These are phyloP conservation scores for Oncorhynchus nerka DNA, from an alignment of 2,113 vertebrate species.

Conservation along the genomic window DNA sequence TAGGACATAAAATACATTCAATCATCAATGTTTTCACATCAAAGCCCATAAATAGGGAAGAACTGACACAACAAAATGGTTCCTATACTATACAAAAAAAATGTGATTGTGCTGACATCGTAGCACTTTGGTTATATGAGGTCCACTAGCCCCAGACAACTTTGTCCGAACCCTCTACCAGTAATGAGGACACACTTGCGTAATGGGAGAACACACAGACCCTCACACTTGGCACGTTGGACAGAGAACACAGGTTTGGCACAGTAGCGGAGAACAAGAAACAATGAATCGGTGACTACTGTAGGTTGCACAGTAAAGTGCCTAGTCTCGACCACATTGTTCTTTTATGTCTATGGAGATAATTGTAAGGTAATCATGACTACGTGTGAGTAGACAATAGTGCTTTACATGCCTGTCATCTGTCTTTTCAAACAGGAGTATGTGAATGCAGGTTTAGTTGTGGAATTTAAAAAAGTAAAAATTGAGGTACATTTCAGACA, in stretches of 20 bases:
- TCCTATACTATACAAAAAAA: constrained; percentile 70
- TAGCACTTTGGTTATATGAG: constrained; percentile 61
- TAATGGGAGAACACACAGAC: constrained; percentile 61
- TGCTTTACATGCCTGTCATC: no score
- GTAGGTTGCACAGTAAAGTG: constrained; percentile 22
- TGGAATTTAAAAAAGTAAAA: no score
- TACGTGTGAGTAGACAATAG: no score
- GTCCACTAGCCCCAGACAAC: constrained; percentile 53
- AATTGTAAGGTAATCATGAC: no score
- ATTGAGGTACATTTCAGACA: no score
- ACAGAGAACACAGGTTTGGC: constrained; percentile 40
- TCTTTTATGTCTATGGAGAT: background rate
- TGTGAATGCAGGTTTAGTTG: no score
- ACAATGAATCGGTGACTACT: constrained; percentile 29
- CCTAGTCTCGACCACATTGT: constrained; percentile 9
- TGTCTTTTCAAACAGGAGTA: no score
- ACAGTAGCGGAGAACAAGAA: constrained; percentile 7
- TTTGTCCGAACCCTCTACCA: constrained; percentile 50
- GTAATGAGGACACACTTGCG: constrained; percentile 46
- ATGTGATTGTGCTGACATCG: constrained; percentile 70
- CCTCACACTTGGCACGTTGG: constrained; percentile 36
- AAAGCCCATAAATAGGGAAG: constrained; percentile 54
- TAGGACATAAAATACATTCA: constrained; percentile 22
- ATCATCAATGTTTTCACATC: constrained; percentile 52
- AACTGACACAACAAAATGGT: constrained; percentile 47